phyloP scores from a whole-genome alignment of 2,797 vertebrate genomes.

The Coluber constrictor region DNA sequence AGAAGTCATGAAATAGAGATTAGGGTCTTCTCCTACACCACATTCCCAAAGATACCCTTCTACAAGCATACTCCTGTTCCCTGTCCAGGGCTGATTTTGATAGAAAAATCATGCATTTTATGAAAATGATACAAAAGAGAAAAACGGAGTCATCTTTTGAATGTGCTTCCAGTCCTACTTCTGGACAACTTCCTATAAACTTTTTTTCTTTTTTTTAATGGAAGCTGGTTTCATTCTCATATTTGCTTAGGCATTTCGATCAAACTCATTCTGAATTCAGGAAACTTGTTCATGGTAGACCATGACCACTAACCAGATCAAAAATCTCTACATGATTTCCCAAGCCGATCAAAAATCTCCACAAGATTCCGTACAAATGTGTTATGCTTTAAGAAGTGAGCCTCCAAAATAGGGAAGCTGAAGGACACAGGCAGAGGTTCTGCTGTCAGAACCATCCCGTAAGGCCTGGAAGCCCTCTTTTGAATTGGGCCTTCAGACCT shows the following conservation, averaged over 20 bases:
- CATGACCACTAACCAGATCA: not conserved
- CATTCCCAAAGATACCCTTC: not conserved
- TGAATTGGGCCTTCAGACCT: no score
- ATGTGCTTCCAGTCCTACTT: not conserved
- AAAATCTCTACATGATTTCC: not conserved
- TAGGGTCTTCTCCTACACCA: not conserved
- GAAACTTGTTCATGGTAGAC: not conserved
- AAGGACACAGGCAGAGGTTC: not conserved
- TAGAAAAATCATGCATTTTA: not conserved
- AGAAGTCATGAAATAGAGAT: not conserved
- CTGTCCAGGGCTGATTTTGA: not conserved
- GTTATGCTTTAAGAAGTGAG: not conserved
- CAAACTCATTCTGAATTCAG: not conserved
- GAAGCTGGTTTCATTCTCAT: not conserved
- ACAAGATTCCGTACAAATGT: not conserved
- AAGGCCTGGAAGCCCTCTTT: no score
- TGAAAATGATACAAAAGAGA: not conserved
- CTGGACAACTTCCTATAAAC: not conserved
- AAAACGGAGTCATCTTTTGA: not conserved
- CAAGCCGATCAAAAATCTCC: not conserved
- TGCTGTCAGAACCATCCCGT: not conserved
- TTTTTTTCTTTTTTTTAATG: not conserved
- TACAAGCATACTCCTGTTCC: not conserved
- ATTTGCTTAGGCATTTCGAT: not conserved
- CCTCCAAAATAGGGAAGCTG: not conserved